These are phyloP conservation scores for Mystacides longicornis DNA, from an alignment of 2,888 invertebrate genomes.

Conservation along the genomic window DNA sequence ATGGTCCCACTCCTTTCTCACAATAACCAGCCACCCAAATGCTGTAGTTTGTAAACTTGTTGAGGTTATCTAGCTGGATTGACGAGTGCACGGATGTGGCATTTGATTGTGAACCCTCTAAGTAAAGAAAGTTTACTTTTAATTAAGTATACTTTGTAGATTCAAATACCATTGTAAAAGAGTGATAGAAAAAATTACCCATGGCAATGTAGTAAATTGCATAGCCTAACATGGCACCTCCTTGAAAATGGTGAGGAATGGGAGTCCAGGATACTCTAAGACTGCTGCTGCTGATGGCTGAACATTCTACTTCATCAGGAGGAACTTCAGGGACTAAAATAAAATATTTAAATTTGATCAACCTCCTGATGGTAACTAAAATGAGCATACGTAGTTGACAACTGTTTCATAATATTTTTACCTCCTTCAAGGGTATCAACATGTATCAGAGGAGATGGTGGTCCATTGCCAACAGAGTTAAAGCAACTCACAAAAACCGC, in stretches of 20 bases:
- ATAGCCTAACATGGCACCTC: constrained; percentile 68
- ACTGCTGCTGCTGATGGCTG: constrained; percentile 60
- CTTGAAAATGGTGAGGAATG: constrained; percentile 58
- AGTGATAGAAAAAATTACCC: constrained; percentile 13
- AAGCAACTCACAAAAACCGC: constrained; percentile 70
- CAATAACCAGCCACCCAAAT: constrained; percentile 72
- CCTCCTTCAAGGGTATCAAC: constrained; percentile 75
- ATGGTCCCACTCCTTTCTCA: constrained; percentile 67
- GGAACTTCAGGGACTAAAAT: constrained; percentile 60
- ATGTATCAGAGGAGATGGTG: constrained; percentile 61
- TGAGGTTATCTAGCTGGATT: constrained; percentile 63
- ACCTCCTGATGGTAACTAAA: too few species aligned
- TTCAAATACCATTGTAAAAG: too few species aligned
- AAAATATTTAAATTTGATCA: too few species aligned
- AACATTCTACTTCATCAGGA: constrained; percentile 62
- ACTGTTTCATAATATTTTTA: too few species aligned
- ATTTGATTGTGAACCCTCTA: constrained; percentile 22
- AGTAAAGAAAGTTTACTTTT: neutral
- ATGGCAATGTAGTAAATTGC: constrained; percentile 66
- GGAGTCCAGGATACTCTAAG: constrained; percentile 67
- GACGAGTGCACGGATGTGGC: constrained; percentile 51
- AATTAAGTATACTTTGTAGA: too few species aligned
- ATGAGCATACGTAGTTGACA: too few species aligned
- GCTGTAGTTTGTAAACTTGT: constrained; percentile 77
- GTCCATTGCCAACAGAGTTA: constrained; percentile 75